Evolutionary conservation across 2,888 invertebrate genomes (phyloP).

Genomic region (Belgica antarctica): DNA sequence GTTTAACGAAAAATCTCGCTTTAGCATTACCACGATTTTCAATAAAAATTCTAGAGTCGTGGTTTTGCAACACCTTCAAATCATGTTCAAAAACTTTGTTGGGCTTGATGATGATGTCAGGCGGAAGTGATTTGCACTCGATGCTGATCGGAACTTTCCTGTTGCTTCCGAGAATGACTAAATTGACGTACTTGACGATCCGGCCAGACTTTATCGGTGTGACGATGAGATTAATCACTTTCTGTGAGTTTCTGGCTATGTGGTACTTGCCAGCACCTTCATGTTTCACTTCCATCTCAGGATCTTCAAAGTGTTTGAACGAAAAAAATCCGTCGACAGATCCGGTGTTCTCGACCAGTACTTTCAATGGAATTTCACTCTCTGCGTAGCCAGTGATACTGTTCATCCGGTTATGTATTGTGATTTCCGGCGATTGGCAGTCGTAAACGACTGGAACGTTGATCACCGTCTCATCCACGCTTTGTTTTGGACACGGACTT

Average conservation of each 20-base stretch:
- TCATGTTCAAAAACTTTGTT: conserved; percentile 6
- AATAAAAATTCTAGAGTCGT: conserved; percentile 27
- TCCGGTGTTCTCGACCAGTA: conserved; percentile 18
- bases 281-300: conserved; percentile 18
- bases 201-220: conserved; percentile 16
- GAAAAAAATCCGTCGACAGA: conserved; percentile 28
- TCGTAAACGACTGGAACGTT: conserved; percentile 3
- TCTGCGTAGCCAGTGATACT: conserved; percentile 30
- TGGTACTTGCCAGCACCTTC: not conserved
- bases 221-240: conserved; percentile 2
- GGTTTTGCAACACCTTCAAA: not conserved
- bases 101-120: conserved; percentile 28
- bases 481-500: not conserved
- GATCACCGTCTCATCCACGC: conserved; percentile 13
- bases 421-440: conserved; percentile 1
- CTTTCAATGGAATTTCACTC: conserved; percentile 20
- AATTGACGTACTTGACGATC: conserved; percentile 12
- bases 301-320: not conserved
- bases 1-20: conserved; percentile 29
- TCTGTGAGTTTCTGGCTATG: not conserved
- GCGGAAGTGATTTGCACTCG: conserved; percentile 35
- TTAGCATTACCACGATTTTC: conserved; percentile 30
- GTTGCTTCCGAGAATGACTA: conserved; percentile 19
- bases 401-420: conserved; percentile 9
- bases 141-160: conserved; percentile 33